Base-by-base conservation (phyloP, 2,113 vertebrate species). In the Gadus macrocephalus region DNA sequence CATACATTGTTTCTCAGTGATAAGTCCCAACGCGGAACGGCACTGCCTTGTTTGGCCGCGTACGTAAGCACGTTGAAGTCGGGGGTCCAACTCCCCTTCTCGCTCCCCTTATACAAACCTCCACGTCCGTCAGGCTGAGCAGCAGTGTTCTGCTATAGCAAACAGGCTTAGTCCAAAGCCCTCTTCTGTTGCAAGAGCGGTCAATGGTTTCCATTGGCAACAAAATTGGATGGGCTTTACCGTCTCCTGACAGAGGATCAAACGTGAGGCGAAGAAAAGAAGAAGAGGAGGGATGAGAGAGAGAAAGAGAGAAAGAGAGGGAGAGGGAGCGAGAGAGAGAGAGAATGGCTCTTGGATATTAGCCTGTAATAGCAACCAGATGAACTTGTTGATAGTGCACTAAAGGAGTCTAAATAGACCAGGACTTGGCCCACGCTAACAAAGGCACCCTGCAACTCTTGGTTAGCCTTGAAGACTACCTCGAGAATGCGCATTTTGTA, bases 141-240 rank as follows among this genome's bases (percentile, higher is more conserved):
- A 65, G 63, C 75, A 65, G 56, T 49, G 63, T 63, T 74, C 28
- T 28, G 67, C 67, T 76, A 31, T 60, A 59, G 68, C 71, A 55
- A 77, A 85, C 78, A 75, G 60, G 53, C 77, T 82, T 80, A 53
- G 5, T 65, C 67, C 20, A 79, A 77, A 75, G 69, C 73, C 68
- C 53, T 53, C 70, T 71, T 79, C 28, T 53, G 73, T 80, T 66
- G 64, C 53, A 70, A 53, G 79, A 80, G 66, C 58, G 78, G 73
- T 75, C 79, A 79, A 85, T 27, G 72, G 77, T 86, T 81, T 88
- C 83, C 77, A 76, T 80, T 84, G 70, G 62, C 79, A 73, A 77
- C 31, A 1, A 62, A 62, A 76, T 74, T 62, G 73, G 78, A 71
- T 71, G 69, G 58, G 74, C 67, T 82, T 77, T 78, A 75, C 67